Evolutionary conservation across 2,113 vertebrate genomes (phyloP).

Genomic region (Nycticryphes semicollaris): DNA sequence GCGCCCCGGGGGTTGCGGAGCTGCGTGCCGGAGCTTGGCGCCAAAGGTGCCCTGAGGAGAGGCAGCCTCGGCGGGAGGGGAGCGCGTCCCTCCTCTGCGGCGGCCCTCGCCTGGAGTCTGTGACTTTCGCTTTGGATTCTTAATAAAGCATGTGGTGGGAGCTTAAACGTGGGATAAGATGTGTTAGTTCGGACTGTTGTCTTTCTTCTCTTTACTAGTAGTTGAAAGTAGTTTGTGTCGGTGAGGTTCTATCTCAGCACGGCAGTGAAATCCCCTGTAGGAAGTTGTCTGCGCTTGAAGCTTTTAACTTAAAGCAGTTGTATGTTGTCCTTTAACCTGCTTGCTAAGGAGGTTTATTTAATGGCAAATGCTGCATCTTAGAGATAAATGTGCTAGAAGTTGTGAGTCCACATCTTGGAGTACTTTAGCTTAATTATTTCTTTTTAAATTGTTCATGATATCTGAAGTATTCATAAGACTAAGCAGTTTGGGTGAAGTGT

Average conservation of each 20-base stretch:
- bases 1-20: background rate
- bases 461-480: background rate
- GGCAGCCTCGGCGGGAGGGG: background rate
- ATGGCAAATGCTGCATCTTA: background rate
- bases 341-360: background rate
- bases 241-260: background rate
- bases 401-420: background rate
- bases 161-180: background rate
- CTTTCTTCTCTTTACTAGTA: background rate
- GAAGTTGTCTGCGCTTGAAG: background rate
- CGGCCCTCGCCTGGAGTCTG: background rate
- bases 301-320: background rate
- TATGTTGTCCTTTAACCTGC: background rate
- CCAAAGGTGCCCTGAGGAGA: background rate
- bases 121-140: background rate
- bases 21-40: constrained; percentile 1
- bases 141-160: background rate
- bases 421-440: background rate
- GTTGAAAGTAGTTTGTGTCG: background rate
- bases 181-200: background rate
- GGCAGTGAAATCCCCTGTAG: background rate
- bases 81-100: background rate
- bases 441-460: background rate
- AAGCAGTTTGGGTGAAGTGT: background rate
- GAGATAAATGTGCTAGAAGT: background rate